Conservation (phyloP, 2,797 vertebrate genomes). For the Chelon auratus region DNA sequence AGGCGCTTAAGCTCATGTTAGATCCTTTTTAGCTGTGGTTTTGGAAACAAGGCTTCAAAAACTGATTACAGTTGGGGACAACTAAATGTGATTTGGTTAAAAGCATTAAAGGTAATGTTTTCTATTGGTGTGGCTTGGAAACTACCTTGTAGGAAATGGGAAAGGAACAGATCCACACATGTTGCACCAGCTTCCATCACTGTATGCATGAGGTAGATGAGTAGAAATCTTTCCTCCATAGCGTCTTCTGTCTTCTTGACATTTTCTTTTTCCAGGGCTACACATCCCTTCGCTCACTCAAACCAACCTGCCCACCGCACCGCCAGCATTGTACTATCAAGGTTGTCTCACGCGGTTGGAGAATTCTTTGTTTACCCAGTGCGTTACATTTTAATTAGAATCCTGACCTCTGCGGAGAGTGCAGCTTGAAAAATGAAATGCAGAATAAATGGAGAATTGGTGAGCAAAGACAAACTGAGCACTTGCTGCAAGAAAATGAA, state of each 20-base stretch:
- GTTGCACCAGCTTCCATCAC: conserved; percentile 17
- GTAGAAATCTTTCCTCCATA: conserved; percentile 1
- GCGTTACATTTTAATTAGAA: conserved; percentile 17
- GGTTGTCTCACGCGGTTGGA: conserved; percentile 6
- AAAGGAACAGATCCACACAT: background rate
- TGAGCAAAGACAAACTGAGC: background rate
- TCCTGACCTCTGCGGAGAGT: conserved; percentile 2
- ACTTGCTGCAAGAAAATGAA: background rate
- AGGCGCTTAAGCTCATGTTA: too few species aligned
- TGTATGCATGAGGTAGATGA: background rate
- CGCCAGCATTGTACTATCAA: conserved; percentile 2
- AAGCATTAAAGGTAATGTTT: too few species aligned
- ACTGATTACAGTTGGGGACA: too few species aligned
- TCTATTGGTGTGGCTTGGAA: too few species aligned
- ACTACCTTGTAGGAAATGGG: too few species aligned
- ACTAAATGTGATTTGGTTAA: too few species aligned
- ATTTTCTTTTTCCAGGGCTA: conserved; percentile 11
- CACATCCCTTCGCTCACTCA: background rate
- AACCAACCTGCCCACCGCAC: background rate
- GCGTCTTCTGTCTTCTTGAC: conserved; percentile 15
- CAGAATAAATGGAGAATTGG: background rate
- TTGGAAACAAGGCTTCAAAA: too few species aligned
- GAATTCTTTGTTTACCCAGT: conserved; percentile 14
- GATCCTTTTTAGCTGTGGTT: too few species aligned
- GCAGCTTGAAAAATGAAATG: conserved; percentile 1